Evolutionary conservation across 2,113 vertebrate genomes (phyloP).

Genomic region (Ptychochromis oligacanthus): DNA sequence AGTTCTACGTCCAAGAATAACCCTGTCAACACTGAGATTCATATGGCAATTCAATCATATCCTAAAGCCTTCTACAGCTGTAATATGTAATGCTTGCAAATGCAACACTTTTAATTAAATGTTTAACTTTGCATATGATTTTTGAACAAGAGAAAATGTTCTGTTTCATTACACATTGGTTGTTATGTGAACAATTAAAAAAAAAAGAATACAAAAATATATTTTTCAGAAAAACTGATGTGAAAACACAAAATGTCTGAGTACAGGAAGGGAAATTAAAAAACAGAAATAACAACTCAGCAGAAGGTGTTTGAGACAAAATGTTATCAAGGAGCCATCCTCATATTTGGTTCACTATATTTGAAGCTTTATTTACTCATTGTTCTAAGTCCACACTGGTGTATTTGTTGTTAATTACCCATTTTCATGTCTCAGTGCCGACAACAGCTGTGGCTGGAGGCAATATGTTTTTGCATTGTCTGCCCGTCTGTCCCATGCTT

Average conservation of each 20-base stretch:
- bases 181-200: neutral
- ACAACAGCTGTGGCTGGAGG: neutral
- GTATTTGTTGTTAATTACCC: neutral
- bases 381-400: neutral
- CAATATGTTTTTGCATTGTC: neutral
- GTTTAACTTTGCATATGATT: neutral
- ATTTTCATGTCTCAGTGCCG: neutral
- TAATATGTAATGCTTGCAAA: neutral
- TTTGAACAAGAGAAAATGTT: neutral
- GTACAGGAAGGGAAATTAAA: neutral
- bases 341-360: neutral
- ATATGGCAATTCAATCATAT: neutral
- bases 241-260: too few relatives aligned
- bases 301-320: too few relatives aligned
- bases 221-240: too few relatives aligned
- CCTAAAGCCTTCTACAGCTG: neutral
- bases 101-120: neutral
- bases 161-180: neutral
- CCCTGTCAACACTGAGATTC: neutral
- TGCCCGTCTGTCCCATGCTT: neutral
- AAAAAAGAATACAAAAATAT: neutral
- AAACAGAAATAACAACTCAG: too few relatives aligned
- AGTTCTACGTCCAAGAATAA: neutral
- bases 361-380: neutral
- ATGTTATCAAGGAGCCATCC: neutral